Evolutionary conservation across 2,113 vertebrate species (phyloP).

Genomic region (Lepus timidus): DNA sequence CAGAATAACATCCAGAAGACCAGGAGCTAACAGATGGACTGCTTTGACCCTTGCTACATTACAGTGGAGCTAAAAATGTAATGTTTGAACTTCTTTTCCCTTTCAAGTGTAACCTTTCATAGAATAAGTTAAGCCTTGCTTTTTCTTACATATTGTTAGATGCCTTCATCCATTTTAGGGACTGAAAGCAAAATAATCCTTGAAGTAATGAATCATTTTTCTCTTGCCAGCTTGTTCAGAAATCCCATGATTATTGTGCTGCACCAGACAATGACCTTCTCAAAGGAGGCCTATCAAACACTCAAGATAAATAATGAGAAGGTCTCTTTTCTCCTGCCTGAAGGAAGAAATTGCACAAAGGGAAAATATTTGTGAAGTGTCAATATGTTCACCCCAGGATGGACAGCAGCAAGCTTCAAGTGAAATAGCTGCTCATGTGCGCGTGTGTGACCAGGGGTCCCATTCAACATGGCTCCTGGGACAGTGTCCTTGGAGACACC

Average conservation of each 20-base stretch:
- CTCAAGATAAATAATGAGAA: constrained; percentile 85
- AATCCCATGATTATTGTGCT: constrained; percentile 86
- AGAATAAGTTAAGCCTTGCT: constrained; percentile 83
- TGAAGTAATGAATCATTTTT: constrained; percentile 88
- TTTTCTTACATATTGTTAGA: constrained; percentile 82
- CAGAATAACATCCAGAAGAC: constrained; percentile 75
- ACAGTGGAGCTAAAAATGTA: constrained; percentile 86
- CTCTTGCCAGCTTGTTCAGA: constrained; percentile 84
- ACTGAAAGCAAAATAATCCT: constrained; percentile 85
- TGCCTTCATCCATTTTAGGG: constrained; percentile 85
- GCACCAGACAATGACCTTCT: constrained; percentile 86
- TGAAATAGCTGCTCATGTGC: neutral
- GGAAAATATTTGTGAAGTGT: constrained; percentile 75
- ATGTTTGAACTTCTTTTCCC: constrained; percentile 84
- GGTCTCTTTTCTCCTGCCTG: constrained; percentile 75
- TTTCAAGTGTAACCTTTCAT: constrained; percentile 86
- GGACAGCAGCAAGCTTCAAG: constrained; percentile 33
- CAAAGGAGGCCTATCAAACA: constrained; percentile 80
- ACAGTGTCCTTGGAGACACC: neutral
- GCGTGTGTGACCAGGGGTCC: neutral
- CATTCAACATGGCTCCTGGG: neutral
- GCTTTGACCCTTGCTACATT: constrained; percentile 79
- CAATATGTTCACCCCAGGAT: constrained; percentile 57
- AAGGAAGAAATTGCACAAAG: constrained; percentile 68
- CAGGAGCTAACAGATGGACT: constrained; percentile 71